phyloP scores from a whole-genome alignment of 2,888 invertebrate species.

The Cinara cedri region DNA sequence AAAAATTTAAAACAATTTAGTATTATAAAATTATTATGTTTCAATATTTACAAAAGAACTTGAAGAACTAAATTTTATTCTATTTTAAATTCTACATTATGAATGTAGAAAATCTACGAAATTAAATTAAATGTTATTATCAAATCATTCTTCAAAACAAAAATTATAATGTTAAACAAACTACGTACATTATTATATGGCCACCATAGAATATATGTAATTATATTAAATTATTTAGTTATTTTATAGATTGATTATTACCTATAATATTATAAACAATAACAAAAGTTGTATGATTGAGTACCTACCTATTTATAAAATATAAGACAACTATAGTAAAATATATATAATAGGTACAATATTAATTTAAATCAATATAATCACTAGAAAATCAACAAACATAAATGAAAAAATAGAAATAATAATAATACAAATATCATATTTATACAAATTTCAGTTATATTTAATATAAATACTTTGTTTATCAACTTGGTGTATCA shows the following conservation, averaged over 20 bases:
- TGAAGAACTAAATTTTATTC: too few relatives aligned
- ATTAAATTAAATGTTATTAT: background rate
- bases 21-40: background rate
- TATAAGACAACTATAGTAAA: too few relatives aligned
- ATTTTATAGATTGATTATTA: too few relatives aligned
- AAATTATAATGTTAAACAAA: too few relatives aligned
- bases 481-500: slow-evolving; percentile 27
- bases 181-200: too few relatives aligned
- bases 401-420: background rate
- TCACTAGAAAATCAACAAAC: background rate
- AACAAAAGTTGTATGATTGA: too few relatives aligned
- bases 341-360: background rate
- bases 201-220: too few relatives aligned
- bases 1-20: background rate
- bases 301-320: too few relatives aligned
- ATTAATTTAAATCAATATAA: background rate
- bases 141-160: too few relatives aligned
- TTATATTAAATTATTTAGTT: too few relatives aligned
- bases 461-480: background rate
- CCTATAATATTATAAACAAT: too few relatives aligned
- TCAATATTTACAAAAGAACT: background rate
- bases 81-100: background rate
- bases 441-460: too few relatives aligned
- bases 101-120: background rate
- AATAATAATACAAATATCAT: background rate